Base-by-base conservation (phyloP, 2,888 invertebrate species). In the Cyrtodaria siliqua region DNA sequence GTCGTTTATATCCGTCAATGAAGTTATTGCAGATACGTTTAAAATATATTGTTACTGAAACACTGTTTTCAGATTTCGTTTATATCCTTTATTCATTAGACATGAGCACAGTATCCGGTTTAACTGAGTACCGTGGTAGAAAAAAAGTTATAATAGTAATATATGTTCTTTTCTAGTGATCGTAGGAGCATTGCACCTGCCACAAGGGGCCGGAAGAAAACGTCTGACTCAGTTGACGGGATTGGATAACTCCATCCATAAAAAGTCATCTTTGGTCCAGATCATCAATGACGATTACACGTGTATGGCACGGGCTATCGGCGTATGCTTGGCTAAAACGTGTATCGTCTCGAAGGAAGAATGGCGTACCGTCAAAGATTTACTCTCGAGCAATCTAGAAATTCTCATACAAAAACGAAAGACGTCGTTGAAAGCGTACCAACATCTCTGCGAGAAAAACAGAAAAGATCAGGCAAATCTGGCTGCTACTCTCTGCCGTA, bases 151-250 rank as follows among this genome's bases (percentile, higher is more conserved):
- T n/a, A n/a, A n/a, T n/a, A n/a, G n/a, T n/a, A n/a, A n/a, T n/a
- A n/a, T n/a, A 20, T 47, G 9, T 8, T 63, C 23, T 23, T 33
- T 52, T 52, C 24, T 53, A 53, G 63, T 63, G 3, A 63, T 63
- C 9, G 53, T 40, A 23, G 63, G 63, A 53, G 40, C 63, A 1
- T 20, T 63, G 2, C 63, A 53, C n/a, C 16, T 63, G 4, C 53
- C 53, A n/a, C 29, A 40, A 52, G 52, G 52, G 23, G 38, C 53
- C 8, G 62, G 50, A 6, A 1, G 63, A 29, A 9, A 40, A 42
- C 3, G 23, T 2, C 6, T 59, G 9, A 59, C 59, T 2, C 6
- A 33, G 14, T 6, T 59, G 24, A 23, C 33, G 20, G 59, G 59
- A 40, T 20, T 6, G 20, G 59, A 59, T 18, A 59, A 59, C 24